Percentiles rank a stretch among this genome's conserved stretches.
Evolutionary conservation across 2,888 invertebrate species (phyloP).

Genomic region (Trichacis sp.): DNA sequence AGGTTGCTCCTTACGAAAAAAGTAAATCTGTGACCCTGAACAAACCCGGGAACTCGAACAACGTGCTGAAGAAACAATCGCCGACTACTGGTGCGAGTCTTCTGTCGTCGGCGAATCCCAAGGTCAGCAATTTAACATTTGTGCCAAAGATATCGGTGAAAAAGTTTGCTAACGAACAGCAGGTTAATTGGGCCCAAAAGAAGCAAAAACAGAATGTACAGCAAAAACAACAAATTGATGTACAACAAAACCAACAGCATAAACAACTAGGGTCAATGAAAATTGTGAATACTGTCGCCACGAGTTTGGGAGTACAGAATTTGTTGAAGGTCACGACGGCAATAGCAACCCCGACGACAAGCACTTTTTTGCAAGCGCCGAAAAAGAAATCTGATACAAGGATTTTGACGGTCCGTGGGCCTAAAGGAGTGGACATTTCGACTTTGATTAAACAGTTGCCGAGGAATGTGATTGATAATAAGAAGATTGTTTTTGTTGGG

Average conservation of each 20-base stretch:
- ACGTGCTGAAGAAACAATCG: too few species aligned
- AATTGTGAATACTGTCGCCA: too few species aligned
- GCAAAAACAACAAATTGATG: too few species aligned
- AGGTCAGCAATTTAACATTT: not conserved
- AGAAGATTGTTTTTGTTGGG: constrained; percentile 53
- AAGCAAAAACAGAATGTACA: not conserved
- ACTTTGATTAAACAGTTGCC: constrained; percentile 55
- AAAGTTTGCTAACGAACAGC: constrained; percentile 45
- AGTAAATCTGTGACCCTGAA: too few species aligned
- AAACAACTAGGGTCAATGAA: not conserved
- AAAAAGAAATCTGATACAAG: constrained; percentile 42
- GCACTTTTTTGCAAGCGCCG: constrained; percentile 12
- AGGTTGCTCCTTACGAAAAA: too few species aligned
- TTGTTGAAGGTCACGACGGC: not conserved
- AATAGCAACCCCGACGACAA: constrained; percentile 14
- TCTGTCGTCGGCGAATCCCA: not conserved
- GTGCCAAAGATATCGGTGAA: constrained; percentile 47
- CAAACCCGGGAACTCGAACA: too few species aligned
- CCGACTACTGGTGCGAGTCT: not conserved
- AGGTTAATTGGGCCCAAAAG: constrained; percentile 17
- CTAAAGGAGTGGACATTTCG: constrained; percentile 48
- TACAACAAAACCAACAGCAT: not conserved
- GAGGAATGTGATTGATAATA: constrained; percentile 46
- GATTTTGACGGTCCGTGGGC: constrained; percentile 49
- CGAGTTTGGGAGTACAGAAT: too few species aligned